Conservation (phyloP, 2,888 invertebrate species). For the Apamea crenata region DNA sequence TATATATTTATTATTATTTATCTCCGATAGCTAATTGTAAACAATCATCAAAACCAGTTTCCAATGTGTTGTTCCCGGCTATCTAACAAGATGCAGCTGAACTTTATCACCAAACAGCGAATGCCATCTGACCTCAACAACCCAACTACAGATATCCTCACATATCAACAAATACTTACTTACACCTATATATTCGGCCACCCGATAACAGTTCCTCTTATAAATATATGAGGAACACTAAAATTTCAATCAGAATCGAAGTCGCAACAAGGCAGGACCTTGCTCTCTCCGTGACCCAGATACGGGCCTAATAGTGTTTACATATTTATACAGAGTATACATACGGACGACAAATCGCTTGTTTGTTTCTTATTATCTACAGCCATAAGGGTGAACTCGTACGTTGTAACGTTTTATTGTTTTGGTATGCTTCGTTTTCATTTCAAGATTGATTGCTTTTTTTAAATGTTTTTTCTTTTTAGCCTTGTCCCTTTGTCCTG, state of each 20-base stretch:
- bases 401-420: conserved; percentile 32
- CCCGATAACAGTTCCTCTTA: conserved; percentile 9
- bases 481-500: neutral
- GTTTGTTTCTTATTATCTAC: conserved; percentile 69
- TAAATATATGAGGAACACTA: conserved; percentile 37
- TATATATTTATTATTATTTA: neutral
- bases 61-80: neutral
- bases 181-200: conserved; percentile 18
- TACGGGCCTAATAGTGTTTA: conserved; percentile 73
- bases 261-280: conserved; percentile 63
- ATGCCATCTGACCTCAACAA: conserved; percentile 27
- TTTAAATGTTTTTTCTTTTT: neutral
- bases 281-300: conserved; percentile 79
- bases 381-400: conserved; percentile 50
- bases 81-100: conserved; percentile 19
- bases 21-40: neutral
- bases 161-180: conserved; percentile 13
- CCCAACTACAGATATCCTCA: conserved; percentile 18
- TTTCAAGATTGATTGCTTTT: conserved; percentile 19
- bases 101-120: conserved; percentile 27
- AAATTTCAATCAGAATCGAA: conserved; percentile 40
- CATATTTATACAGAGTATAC: conserved; percentile 64
- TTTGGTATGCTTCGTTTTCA: conserved; percentile 22
- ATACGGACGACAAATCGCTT: conserved; percentile 63
- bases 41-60: neutral